These are phyloP conservation scores for Columba guinea DNA, from an alignment of 2,797 vertebrate genomes.

Conservation along the genomic window DNA sequence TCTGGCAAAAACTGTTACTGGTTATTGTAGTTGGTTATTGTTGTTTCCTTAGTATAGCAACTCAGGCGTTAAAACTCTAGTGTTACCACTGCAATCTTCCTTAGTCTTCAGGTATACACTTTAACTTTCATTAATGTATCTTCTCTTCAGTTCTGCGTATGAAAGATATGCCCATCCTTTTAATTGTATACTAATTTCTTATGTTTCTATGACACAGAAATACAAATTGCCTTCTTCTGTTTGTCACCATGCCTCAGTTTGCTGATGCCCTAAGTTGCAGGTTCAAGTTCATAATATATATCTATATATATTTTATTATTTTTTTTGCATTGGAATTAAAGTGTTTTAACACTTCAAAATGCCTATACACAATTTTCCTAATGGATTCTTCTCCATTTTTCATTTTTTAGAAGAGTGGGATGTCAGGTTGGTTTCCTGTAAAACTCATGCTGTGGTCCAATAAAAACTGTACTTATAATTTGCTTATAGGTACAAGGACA, in stretches of 20 bases:
- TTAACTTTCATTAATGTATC: not conserved
- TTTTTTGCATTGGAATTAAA: not conserved
- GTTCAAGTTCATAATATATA: not conserved
- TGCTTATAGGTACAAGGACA: not conserved
- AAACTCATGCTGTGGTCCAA: not conserved
- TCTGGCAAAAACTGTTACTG: not conserved
- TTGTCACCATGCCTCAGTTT: not conserved
- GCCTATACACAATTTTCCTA: not conserved
- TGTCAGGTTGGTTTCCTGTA: not conserved
- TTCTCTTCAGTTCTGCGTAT: not conserved
- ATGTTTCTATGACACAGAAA: not conserved
- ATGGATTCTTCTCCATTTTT: not conserved
- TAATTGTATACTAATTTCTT: not conserved
- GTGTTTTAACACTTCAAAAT: not conserved
- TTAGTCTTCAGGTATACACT: not conserved
- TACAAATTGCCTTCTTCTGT: fast-evolving
- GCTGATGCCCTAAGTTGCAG: not conserved
- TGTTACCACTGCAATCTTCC: not conserved
- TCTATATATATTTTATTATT: too few relatives aligned
- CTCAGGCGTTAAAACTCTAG: not conserved
- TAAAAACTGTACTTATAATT: not conserved
- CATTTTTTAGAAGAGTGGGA: not conserved
- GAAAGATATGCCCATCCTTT: not conserved
- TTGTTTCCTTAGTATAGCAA: not conserved
- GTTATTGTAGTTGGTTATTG: not conserved